These are phyloP conservation scores for Tinamus major DNA, from an alignment of 2,797 vertebrate genomes.

Conservation along the genomic window DNA sequence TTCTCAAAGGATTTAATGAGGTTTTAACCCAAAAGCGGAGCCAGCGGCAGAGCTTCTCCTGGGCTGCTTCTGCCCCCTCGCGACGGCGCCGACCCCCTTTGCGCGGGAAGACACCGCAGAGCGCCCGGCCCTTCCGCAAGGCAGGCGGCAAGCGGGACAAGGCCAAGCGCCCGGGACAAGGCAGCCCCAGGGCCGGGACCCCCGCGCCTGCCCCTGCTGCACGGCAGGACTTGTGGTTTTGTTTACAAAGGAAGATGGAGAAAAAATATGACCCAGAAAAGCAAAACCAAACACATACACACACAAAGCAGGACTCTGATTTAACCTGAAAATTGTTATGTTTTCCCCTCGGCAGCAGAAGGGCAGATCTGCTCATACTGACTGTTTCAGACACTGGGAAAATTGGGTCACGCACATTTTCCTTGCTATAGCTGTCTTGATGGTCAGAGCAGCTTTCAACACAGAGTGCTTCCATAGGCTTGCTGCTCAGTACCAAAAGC, in stretches of 20 bases:
- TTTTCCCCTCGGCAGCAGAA: background rate
- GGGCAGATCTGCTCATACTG: background rate
- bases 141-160: background rate
- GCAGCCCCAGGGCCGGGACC: background rate
- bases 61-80: conserved; percentile 63
- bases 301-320: background rate
- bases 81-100: background rate
- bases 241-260: fast-evolving
- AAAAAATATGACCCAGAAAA: background rate
- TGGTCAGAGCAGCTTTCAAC: background rate
- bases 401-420: fast-evolving
- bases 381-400: background rate
- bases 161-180: background rate
- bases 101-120: fast-evolving
- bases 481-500: background rate
- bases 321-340: background rate
- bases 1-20: background rate
- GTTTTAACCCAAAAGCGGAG: fast-evolving
- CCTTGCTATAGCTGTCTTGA: background rate
- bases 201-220: background rate
- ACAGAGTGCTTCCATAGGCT: background rate
- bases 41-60: background rate
- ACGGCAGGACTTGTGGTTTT: background rate
- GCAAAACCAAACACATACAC: background rate
- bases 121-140: background rate